These are phyloP conservation scores for Gorsachius magnificus DNA, from an alignment of 2,797 vertebrate species.

Conservation along the genomic window DNA sequence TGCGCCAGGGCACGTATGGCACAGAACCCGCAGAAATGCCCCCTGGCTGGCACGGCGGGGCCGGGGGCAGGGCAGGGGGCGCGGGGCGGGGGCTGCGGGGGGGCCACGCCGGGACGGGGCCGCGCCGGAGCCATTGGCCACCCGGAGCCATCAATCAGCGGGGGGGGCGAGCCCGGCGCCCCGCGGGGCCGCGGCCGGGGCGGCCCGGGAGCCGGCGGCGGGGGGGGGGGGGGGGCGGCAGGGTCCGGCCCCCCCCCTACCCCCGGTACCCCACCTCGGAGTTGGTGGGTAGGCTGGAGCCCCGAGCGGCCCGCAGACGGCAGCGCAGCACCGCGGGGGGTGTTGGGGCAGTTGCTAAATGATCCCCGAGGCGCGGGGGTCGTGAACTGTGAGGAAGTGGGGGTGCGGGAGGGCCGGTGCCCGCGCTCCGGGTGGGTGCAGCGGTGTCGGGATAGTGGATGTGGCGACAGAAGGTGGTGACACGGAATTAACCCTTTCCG, in stretches of 20 bases:
- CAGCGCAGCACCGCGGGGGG: too few relatives aligned
- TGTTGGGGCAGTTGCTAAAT: background rate
- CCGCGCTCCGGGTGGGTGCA: background rate
- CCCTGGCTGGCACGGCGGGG: background rate
- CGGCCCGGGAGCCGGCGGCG: background rate
- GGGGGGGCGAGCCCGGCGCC: constrained; percentile 29
- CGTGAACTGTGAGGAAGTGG: background rate
- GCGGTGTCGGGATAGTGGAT: background rate
- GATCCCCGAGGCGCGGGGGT: background rate
- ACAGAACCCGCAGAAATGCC: background rate
- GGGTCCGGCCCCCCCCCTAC: background rate
- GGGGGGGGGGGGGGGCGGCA: background rate
- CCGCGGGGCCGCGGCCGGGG: constrained; percentile 15
- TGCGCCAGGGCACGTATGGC: background rate
- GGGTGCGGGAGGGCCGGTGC: background rate
- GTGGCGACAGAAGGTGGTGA: background rate
- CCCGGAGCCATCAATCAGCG: constrained; percentile 75
- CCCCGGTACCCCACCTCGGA: too few relatives aligned
- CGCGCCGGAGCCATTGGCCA: constrained; percentile 78
- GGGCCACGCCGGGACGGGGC: constrained; percentile 75
- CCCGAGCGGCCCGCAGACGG: too few relatives aligned
- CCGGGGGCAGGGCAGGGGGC: background rate
- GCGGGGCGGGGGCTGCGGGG: constrained; percentile 63
- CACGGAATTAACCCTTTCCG: constrained; percentile 27
- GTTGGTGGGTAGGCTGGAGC: too few relatives aligned